These are phyloP conservation scores for Planiliza haematocheilus DNA, from an alignment of 2,113 vertebrate genomes.

Conservation along the genomic window DNA sequence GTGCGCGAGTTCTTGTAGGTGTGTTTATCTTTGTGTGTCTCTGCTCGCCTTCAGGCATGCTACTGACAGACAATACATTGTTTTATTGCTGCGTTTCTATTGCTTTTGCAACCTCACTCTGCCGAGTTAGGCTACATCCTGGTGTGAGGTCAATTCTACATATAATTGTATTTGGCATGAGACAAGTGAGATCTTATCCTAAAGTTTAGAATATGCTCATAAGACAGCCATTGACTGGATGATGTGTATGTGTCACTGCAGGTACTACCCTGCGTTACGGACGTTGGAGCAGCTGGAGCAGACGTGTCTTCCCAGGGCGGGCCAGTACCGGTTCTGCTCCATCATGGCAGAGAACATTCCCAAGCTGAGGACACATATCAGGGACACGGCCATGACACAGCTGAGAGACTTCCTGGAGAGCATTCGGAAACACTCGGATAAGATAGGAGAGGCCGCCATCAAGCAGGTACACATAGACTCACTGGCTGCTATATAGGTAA, in stretches of 20 bases:
- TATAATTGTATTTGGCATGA: no score
- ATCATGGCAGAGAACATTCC: slow-evolving; percentile 96
- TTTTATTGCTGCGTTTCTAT: slow-evolving; percentile 21
- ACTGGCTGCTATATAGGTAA: no score
- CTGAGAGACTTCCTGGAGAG: slow-evolving; percentile 98
- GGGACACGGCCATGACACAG: slow-evolving; percentile 95
- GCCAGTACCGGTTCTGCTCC: slow-evolving; percentile 95
- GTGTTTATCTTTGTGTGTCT: slow-evolving; percentile 40
- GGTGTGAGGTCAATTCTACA: no score
- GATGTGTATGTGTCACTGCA: slow-evolving; percentile 51
- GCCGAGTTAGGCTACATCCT: no score
- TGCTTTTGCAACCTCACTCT: no score
- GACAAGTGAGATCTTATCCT: neutral
- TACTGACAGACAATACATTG: slow-evolving; percentile 10
- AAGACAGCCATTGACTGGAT: no score
- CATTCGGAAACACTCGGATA: slow-evolving; percentile 97
- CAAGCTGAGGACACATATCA: slow-evolving; percentile 89
- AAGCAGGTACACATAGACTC: slow-evolving; percentile 86
- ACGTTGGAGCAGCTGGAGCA: slow-evolving; percentile 95
- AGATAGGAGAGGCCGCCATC: slow-evolving; percentile 96
- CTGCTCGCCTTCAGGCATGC: slow-evolving; percentile 4
- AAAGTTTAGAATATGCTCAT: neutral
- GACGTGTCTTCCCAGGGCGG: slow-evolving; percentile 91
- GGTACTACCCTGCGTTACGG: slow-evolving; percentile 95
- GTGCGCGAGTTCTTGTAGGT: slow-evolving; percentile 2